Evolutionary conservation across 1,140 invertebrate species (phyloP), one percentile per base, ranked within the genome.

Genomic region (Euwallacea fornicatus): DNA sequence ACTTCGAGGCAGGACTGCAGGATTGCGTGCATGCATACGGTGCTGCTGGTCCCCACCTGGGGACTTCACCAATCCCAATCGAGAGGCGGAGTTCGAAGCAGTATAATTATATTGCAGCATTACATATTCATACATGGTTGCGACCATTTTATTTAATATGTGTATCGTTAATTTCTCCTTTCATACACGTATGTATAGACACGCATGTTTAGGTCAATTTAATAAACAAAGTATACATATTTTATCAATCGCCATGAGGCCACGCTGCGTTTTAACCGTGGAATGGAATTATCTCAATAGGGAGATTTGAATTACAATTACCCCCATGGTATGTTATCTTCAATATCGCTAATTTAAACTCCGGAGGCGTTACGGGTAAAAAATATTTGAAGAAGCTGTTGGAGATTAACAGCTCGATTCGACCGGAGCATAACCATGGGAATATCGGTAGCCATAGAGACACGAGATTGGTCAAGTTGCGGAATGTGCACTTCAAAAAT

Each of bases 131-230:
- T 76, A 73, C 71, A 71, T 73, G 65, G 53, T 59, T 69, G 65
- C 74, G 59, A 75, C 76, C 76, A 76, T 76, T 75, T 76, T 76
- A 75, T 76, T 74, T 75, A 69, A 75, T 75, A 72, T 33, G 21
- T 33, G 21, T 74, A 68, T 75, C 66, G 73, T 75, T 71, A 70
- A 75, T 42, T 74, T 46, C 58, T 56, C 66, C 65, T 58, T 61
- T 47, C 66, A 68, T 68, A 56, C 66, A 60, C 47, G 42, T 43
- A 68, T 68, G 16, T 7, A 59, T 56, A 68, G 55, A 56, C 66
- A 46, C 58, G 21, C 55, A 15, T 41, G 55, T 58, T 53, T 53
- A 15, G 11, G 11, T 11, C 50, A 50, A 13, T 50, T 50, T 50
- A 50, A 50, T 50, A 10, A 50, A 13, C 13, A n/a, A n/a, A 15